phyloP scores from a whole-genome alignment of 92 coral and sea anemone genomes.

The Anthopleura xanthogrammica region DNA sequence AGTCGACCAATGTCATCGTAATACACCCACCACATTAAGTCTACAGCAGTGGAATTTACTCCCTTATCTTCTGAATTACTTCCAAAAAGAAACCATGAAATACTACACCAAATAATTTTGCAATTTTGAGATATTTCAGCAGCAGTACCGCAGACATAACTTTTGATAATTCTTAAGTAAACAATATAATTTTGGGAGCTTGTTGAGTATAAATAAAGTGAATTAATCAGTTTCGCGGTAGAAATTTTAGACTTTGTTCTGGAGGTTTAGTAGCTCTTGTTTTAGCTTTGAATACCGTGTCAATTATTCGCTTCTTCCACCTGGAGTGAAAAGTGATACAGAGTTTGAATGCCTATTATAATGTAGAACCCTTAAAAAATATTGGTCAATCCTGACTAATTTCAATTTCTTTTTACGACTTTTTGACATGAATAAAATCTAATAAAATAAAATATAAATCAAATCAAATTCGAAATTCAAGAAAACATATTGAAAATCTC shows the following conservation, averaged over 20 bases:
- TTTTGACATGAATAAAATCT: too few species aligned
- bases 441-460: neutral
- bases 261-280: neutral
- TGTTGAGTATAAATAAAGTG: neutral
- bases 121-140: neutral
- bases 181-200: constrained; percentile 8
- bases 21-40: neutral
- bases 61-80: neutral
- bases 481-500: too few species aligned
- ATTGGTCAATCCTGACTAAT: neutral
- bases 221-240: constrained; percentile 11
- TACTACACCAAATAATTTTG: neutral
- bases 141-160: constrained; percentile 12
- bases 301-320: neutral
- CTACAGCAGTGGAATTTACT: neutral
- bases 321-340: neutral
- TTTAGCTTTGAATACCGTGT: neutral
- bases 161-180: neutral
- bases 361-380: neutral
- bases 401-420: neutral
- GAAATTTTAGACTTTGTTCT: neutral
- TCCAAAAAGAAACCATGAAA: neutral
- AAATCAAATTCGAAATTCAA: too few species aligned
- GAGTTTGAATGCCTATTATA: neutral
- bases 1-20: neutral